These are phyloP conservation scores for Phasia obesa DNA, from an alignment of 2,888 invertebrate species.

Conservation along the genomic window DNA sequence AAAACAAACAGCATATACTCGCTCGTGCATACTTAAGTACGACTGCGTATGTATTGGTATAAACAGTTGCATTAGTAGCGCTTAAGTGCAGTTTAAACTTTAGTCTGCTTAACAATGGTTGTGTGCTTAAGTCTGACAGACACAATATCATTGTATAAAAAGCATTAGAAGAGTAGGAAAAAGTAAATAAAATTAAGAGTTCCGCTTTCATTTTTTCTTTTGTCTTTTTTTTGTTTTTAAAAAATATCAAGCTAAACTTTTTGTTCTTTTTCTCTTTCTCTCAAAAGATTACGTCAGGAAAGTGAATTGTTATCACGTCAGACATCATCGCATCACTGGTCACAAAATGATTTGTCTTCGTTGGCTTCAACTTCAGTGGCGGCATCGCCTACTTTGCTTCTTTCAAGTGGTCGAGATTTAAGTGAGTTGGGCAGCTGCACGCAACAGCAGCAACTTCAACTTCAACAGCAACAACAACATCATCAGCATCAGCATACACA, in stretches of 20 bases:
- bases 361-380: conserved; percentile 79
- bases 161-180: conserved; percentile 16
- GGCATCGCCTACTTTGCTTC: conserved; percentile 71
- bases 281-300: conserved; percentile 82
- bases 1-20: conserved; percentile 48
- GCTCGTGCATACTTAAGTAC: conserved; percentile 1
- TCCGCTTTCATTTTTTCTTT: conserved; percentile 62
- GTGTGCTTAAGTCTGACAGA: not conserved
- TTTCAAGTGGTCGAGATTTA: conserved; percentile 66
- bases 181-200: conserved; percentile 54
- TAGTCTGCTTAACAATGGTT: conserved; percentile 9
- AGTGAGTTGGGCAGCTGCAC: conserved; percentile 70
- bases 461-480: conserved; percentile 55
- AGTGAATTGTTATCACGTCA: conserved; percentile 82
- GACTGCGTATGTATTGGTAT: not conserved
- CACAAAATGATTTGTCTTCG: conserved; percentile 82
- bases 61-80: conserved; percentile 15
- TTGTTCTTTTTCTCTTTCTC: conserved; percentile 24
- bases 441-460: conserved; percentile 58
- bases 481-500: conserved; percentile 46
- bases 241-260: conserved; percentile 54
- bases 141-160: not conserved
- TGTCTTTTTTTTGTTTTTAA: too few species aligned
- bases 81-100: conserved; percentile 28
- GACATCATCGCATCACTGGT: conserved; percentile 82